Conservation (phyloP, 2,888 invertebrate genomes). For the Ectemnius continuus region DNA sequence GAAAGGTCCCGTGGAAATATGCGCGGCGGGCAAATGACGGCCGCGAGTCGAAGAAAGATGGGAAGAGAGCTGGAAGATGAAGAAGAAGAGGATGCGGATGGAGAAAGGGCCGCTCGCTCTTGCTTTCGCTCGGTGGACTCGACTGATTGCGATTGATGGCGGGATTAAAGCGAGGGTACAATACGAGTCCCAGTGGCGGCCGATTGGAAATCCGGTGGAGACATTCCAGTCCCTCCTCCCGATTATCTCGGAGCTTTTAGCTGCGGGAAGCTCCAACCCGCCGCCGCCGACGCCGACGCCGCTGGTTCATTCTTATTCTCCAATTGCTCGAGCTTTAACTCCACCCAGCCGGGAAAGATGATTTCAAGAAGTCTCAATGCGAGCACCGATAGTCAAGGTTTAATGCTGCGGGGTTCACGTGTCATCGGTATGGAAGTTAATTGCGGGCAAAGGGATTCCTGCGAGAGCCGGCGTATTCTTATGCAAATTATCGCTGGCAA, state of each 20-base stretch:
- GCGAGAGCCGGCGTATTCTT: background rate
- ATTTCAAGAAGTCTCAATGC: background rate
- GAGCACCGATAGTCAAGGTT: background rate
- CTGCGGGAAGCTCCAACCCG: constrained; percentile 5
- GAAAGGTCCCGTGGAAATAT: background rate
- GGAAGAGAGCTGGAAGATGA: background rate
- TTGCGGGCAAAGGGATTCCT: constrained; percentile 1
- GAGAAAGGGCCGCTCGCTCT: constrained; percentile 50
- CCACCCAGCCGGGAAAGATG: background rate
- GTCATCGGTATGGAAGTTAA: constrained; percentile 1
- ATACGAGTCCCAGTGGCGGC: constrained; percentile 33
- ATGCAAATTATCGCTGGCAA: background rate
- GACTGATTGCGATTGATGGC: constrained; percentile 57
- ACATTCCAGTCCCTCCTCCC: constrained; percentile 12
- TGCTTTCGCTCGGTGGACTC: constrained; percentile 52
- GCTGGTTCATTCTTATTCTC: constrained; percentile 17
- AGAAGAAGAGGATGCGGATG: constrained; percentile 15
- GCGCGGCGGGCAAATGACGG: constrained; percentile 23
- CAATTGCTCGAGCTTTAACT: constrained; percentile 19
- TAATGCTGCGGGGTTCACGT: background rate
- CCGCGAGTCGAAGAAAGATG: constrained; percentile 29
- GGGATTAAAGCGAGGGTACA: constrained; percentile 48
- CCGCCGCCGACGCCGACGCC: background rate
- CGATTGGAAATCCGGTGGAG: constrained; percentile 52
- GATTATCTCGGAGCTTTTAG: constrained; percentile 17